Evolutionary conservation across 2,888 invertebrate genomes (phyloP).

Genomic region (Parasteatoda lunata): DNA sequence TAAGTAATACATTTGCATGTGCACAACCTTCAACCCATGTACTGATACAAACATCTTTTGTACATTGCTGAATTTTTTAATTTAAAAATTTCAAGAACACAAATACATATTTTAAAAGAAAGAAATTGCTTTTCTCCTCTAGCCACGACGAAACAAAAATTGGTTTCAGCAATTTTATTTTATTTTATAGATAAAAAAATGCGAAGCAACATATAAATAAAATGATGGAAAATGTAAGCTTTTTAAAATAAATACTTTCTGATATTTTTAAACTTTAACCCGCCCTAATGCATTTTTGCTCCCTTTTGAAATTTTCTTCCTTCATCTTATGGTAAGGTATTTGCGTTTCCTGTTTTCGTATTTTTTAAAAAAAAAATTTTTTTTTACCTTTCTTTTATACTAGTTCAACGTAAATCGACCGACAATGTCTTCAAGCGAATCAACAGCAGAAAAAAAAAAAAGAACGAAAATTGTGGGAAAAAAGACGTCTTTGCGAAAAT

Average conservation of each 20-base stretch:
- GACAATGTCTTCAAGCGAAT: slow-evolving; percentile 3
- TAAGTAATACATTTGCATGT: too few species aligned
- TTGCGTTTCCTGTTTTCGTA: slow-evolving; percentile 44
- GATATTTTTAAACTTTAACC: not conserved
- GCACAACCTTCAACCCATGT: too few species aligned
- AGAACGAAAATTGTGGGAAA: slow-evolving; percentile 23
- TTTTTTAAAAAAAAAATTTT: too few species aligned
- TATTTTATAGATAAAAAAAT: too few species aligned
- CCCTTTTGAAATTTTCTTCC: slow-evolving; percentile 1
- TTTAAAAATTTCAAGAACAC: too few species aligned
- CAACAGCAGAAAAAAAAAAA: slow-evolving; percentile 13
- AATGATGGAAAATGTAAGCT: not conserved
- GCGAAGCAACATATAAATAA: too few species aligned
- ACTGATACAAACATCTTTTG: too few species aligned
- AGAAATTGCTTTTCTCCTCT: too few species aligned
- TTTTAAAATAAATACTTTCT: not conserved
- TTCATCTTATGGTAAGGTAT: slow-evolving; percentile 1
- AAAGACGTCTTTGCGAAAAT: slow-evolving; percentile 10
- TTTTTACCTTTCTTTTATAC: slow-evolving; percentile 1
- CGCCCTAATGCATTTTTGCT: not conserved
- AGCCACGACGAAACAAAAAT: too few species aligned
- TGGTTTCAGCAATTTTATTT: too few species aligned
- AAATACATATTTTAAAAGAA: too few species aligned
- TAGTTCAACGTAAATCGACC: slow-evolving; percentile 18
- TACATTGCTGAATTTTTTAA: too few species aligned